Evolutionary conservation across 1,140 invertebrate genomes (phyloP), one percentile per base, ranked within the genome.

Genomic region (Lepidurus couesii): DNA sequence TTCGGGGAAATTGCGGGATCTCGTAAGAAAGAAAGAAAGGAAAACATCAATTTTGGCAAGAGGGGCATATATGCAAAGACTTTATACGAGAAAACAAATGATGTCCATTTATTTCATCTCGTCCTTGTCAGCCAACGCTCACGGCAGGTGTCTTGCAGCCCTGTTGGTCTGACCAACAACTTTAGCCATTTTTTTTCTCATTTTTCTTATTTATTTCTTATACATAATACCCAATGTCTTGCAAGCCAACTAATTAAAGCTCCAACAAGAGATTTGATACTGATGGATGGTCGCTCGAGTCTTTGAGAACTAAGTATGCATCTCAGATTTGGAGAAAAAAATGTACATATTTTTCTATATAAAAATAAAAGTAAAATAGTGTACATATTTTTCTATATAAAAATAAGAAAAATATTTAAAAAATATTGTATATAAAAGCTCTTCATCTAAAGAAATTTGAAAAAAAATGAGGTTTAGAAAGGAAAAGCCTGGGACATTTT

Each of bases 91-190:
- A 21, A 65, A 65, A 65, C 53, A 65, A 65, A 65, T 65, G 53
- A 65, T 65, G 53, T 65, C 53, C 53, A 65, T 65, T 65, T 65
- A 21, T 65, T 65, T 13, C 53, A 65, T 65, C 53, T 65, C 53
- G 53, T 65, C 53, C 53, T 65, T 65, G 53, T 65, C 53, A 65
- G 53, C 53, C 53, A 65, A 65, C 53, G 53, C 53, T 65, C 53
- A 65, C 53, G 53, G 53, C 53, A 65, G 53, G 53, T 65, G 53
- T 65, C 53, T 65, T 65, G 53, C 16, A 65, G 9, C 53, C 10
- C 21, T 65, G 53, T 13, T 7, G 21, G 53, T 65, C 21, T 4
- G 53, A 65, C 21, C 53, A n/a, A 13, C 53, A 65, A 65, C 53
- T 65, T 65, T 13, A 16, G 3, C 53, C 53, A 65, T 13, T 7